Evolutionary conservation across 1,140 invertebrate species (phyloP).

Genomic region (Papilio helenus): DNA sequence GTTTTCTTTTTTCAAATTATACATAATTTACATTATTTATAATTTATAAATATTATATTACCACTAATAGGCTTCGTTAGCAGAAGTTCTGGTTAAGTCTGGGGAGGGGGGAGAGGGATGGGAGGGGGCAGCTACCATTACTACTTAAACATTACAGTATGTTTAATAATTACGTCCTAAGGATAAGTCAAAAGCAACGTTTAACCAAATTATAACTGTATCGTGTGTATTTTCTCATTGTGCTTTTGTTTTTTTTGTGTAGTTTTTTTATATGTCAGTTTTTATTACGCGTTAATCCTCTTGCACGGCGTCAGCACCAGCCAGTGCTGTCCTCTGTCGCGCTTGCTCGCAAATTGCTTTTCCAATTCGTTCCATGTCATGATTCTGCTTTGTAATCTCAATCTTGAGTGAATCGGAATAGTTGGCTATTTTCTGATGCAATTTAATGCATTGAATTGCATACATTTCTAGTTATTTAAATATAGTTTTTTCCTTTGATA

Average conservation of each 20-base stretch:
- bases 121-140: no score
- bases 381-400: slow-evolving; percentile 18
- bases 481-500: neutral
- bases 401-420: slow-evolving; percentile 7
- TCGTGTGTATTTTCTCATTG: neutral
- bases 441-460: neutral
- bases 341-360: slow-evolving; percentile 28
- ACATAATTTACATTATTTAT: no score
- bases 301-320: neutral
- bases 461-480: neutral
- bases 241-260: neutral
- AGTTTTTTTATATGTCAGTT: slow-evolving; percentile 13
- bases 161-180: no score
- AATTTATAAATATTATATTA: no score
- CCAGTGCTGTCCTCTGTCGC: slow-evolving; percentile 7
- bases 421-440: neutral
- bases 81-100: no score
- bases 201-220: neutral
- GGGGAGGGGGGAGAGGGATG: neutral
- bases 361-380: slow-evolving; percentile 31
- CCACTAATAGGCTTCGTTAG: no score
- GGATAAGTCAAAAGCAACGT: no score
- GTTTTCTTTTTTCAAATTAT: no score
- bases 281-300: slow-evolving; percentile 29
- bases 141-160: no score